These are phyloP conservation scores for Drosophila varians DNA, from an alignment of 1,140 invertebrate species.

Conservation along the genomic window DNA sequence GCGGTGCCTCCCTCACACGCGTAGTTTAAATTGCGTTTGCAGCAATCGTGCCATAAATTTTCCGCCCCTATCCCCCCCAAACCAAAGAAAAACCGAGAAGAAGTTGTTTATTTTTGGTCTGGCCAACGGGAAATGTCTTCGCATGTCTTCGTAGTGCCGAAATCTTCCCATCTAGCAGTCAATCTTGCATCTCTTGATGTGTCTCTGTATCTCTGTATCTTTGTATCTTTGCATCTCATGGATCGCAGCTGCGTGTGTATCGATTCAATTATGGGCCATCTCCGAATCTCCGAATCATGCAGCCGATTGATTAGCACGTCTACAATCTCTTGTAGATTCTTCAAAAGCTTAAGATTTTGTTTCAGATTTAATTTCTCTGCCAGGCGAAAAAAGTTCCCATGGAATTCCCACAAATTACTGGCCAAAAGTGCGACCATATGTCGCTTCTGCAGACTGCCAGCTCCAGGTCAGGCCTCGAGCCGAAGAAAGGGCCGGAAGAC, in stretches of 20 bases:
- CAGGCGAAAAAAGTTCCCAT: conserved; percentile 11
- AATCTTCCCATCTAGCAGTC: conserved; percentile 13
- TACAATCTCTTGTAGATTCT: not conserved
- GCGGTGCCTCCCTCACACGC: conserved; percentile 59
- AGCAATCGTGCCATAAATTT: conserved; percentile 73
- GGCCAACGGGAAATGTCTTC: conserved; percentile 45
- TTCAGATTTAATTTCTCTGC: too few relatives aligned
- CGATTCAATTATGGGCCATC: conserved; percentile 61
- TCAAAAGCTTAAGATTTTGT: not conserved
- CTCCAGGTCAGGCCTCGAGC: conserved; percentile 1
- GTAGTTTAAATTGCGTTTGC: conserved; percentile 75
- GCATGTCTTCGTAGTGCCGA: conserved; percentile 18
- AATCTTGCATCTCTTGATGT: conserved; percentile 3
- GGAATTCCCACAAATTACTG: conserved; percentile 10
- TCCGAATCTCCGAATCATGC: conserved; percentile 64
- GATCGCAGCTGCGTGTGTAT: conserved; percentile 46
- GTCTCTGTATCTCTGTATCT: not conserved
- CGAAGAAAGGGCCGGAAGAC: conserved; percentile 26
- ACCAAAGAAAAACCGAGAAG: not conserved
- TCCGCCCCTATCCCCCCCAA: conserved; percentile 4
- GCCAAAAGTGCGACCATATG: conserved; percentile 31
- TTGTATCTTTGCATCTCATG: conserved; percentile 1
- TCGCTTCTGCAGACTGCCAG: not conserved
- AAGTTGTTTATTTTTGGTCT: conserved; percentile 48
- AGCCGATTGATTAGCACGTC: conserved; percentile 67